These are phyloP conservation scores for Pycnomerus fuliginosus DNA, from an alignment of 2,888 invertebrate species.

Conservation along the genomic window DNA sequence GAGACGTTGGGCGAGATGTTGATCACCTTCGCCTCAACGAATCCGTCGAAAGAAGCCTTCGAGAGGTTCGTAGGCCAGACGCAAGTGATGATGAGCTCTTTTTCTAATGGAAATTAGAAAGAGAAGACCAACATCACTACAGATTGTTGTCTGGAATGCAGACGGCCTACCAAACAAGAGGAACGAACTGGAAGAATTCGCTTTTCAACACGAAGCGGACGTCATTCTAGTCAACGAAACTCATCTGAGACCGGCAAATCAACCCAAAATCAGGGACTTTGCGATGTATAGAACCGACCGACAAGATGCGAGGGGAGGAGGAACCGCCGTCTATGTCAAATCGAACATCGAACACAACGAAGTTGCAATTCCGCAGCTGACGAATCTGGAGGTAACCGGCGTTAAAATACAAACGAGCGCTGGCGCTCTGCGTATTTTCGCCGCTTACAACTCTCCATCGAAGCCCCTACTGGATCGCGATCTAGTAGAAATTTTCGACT, in stretches of 20 bases:
- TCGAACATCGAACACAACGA: conserved; percentile 8
- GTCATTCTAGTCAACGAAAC: conserved; percentile 20
- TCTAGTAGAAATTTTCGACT: not conserved
- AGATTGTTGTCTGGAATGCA: conserved; percentile 1
- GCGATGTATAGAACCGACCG: conserved; percentile 14
- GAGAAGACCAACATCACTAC: too few relatives aligned
- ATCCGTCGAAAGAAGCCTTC: too few relatives aligned
- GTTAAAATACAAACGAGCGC: conserved; percentile 3
- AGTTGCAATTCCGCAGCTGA: not conserved
- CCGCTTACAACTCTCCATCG: conserved; percentile 11
- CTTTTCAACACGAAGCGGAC: conserved; percentile 11
- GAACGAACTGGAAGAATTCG: conserved; percentile 12
- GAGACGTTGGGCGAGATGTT: too few relatives aligned
- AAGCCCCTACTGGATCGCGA: conserved; percentile 2
- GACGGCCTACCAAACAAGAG: conserved; percentile 6
- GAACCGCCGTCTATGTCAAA: conserved; percentile 20
- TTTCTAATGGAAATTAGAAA: too few relatives aligned
- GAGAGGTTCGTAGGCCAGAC: too few relatives aligned
- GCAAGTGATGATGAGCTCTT: too few relatives aligned
- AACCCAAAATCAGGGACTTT: conserved; percentile 15
- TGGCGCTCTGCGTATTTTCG: not conserved
- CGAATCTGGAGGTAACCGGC: conserved; percentile 9
- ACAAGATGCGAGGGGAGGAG: conserved; percentile 11
- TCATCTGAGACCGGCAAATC: conserved; percentile 8
- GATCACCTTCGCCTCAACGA: too few relatives aligned